Evolutionary conservation across 2,113 vertebrate genomes (phyloP), one percentile per base, ranked within the genome.

Genomic region (Sebastes fasciatus): DNA sequence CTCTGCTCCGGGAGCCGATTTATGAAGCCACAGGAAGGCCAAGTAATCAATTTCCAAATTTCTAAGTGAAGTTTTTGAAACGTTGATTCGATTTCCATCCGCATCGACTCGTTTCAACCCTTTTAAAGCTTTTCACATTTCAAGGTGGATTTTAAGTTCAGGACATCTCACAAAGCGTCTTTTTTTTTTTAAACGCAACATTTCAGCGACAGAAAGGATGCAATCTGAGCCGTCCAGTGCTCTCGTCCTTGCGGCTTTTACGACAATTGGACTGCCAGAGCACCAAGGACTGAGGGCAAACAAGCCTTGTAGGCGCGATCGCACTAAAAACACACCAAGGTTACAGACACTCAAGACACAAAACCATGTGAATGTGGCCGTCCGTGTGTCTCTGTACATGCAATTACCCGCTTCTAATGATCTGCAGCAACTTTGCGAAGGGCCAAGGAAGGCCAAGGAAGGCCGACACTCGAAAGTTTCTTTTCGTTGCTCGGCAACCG

Each of bases 401-500:
- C 6, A 14, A 72, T 63, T 40, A 74, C 84, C 1, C 1, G 2
- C 74, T 45, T 26, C 61, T 67, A 57, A 66, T 68, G 40, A 74
- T 66, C 43, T 14, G 17, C 68, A 49, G 52, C 42, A 52, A 42
- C 76, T 62, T 60, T 63, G 85, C 81, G 13, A 57, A 52, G 61
- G 10, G 58, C 10, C 21, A 51, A 58, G 34, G 17, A 13, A 64
- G 74, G 60, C 74, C 8, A 51, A 58, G 34, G 17, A 13, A 64
- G 74, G 60, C 74, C 8, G 5, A 16, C 60, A 14, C 60, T 67
- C 4, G 5, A 60, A 68, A 42, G 45, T 43, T 75, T 79, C 16
- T 74, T 43, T 34, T 43, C 4, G 79, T 92, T 76, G 81, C 89
- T 10, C 17, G 16, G 88, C 77, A 83, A 92, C 86, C 6, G 16